phyloP scores from a whole-genome alignment of 30 jellyfish, hydroid and myxozoan genomes.

The Turritopsis dohrnii region DNA sequence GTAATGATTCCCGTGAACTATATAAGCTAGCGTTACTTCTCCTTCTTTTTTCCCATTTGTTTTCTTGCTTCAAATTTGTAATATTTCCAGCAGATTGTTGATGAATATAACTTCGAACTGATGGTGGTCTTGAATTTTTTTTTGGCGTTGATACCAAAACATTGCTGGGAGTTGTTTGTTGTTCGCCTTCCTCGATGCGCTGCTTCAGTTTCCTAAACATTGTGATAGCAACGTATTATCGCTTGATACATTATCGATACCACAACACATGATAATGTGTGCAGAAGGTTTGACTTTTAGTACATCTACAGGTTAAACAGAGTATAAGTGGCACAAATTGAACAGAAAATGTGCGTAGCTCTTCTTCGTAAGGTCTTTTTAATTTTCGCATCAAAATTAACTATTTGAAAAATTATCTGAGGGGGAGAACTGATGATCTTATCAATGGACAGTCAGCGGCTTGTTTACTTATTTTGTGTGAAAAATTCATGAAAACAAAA shows the following conservation, averaged over 20 bases:
- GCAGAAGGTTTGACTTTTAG: constrained; percentile 8
- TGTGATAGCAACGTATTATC: not conserved
- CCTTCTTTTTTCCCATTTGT: constrained; percentile 92
- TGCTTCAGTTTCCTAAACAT: constrained; percentile 90
- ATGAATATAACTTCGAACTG: constrained; percentile 6
- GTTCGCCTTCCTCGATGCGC: constrained; percentile 91
- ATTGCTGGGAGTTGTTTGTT: constrained; percentile 13
- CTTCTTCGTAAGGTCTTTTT: constrained; percentile 6
- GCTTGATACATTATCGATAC: not conserved
- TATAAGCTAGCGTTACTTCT: constrained; percentile 72
- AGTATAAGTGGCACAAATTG: constrained; percentile 1
- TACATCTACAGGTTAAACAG: constrained; percentile 21
- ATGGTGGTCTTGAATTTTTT: constrained; percentile 15
- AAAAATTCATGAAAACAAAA: constrained; percentile 9
- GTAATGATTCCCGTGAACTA: constrained; percentile 89
- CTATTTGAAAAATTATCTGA: not conserved
- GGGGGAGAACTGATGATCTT: constrained; percentile 3
- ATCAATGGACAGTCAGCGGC: constrained; percentile 4
- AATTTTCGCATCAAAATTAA: not conserved
- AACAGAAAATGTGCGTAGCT: constrained; percentile 18
- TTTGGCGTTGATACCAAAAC: constrained; percentile 38
- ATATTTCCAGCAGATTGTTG: constrained; percentile 8
- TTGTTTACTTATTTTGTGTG: constrained; percentile 4
- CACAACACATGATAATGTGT: not conserved
- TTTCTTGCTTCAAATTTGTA: constrained; percentile 56